Evolutionary conservation across 2,888 invertebrate genomes (phyloP).

Genomic region (Drosophila neonasuta): DNA sequence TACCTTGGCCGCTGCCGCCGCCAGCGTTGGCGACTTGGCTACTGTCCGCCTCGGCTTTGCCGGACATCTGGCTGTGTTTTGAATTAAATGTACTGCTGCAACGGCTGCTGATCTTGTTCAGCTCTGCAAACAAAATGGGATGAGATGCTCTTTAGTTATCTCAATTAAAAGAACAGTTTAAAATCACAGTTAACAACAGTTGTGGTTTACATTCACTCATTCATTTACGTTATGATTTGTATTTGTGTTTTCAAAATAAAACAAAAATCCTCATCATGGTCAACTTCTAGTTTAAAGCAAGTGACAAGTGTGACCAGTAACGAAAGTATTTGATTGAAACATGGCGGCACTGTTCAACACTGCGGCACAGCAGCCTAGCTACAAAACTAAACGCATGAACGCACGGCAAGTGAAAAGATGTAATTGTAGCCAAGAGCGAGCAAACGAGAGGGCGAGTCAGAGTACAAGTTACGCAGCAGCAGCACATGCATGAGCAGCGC

Average conservation of each 20-base stretch:
- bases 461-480: slow-evolving; percentile 21
- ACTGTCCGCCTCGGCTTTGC: slow-evolving; percentile 68
- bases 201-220: slow-evolving; percentile 3
- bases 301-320: slow-evolving; percentile 49
- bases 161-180: slow-evolving; percentile 26
- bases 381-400: slow-evolving; percentile 40
- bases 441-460: slow-evolving; percentile 19
- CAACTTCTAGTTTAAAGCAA: slow-evolving; percentile 34
- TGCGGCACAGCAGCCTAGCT: slow-evolving; percentile 12
- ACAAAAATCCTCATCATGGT: slow-evolving; percentile 40
- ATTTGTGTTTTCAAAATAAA: slow-evolving; percentile 21
- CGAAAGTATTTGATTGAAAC: slow-evolving; percentile 26
- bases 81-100: slow-evolving; percentile 43
- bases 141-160: slow-evolving; percentile 23
- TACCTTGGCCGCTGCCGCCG: slow-evolving; percentile 34
- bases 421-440: slow-evolving; percentile 36
- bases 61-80: slow-evolving; percentile 55
- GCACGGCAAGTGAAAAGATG: slow-evolving; percentile 39
- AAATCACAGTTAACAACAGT: slow-evolving; percentile 37
- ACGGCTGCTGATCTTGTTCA: slow-evolving; percentile 46
- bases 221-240: slow-evolving; percentile 22
- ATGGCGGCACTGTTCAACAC: slow-evolving; percentile 34
- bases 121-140: slow-evolving; percentile 48
- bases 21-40: slow-evolving; percentile 48
- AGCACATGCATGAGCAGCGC: slow-evolving; percentile 20